Percentiles rank a stretch among this genome's conserved stretches.
Conservation (phyloP, 92 coral and sea anemone species). For the Siderastrea radians region DNA sequence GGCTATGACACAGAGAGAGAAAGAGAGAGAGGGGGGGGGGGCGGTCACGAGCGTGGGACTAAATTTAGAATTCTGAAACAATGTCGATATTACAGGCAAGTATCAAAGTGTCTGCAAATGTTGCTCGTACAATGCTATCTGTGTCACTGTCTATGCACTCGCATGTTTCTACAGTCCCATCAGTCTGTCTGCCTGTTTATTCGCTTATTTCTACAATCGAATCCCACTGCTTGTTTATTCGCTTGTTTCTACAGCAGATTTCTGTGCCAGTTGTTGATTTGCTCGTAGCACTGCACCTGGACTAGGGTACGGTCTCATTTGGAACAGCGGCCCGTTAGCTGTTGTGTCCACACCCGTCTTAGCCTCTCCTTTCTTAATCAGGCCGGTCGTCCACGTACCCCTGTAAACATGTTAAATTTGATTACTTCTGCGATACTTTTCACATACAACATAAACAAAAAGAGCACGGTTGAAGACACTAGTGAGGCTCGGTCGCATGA, state of each 20-base stretch:
- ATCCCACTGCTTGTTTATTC: neutral
- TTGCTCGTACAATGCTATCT: no score
- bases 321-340: slow-evolving; percentile 98
- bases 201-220: neutral
- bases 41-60: neutral
- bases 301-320: slow-evolving; percentile 98
- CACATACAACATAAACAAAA: neutral
- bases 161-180: neutral
- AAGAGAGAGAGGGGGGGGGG: no score
- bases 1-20: no score
- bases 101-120: no score
- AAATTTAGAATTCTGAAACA: no score
- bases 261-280: slow-evolving; percentile 80
- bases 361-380: slow-evolving; percentile 90
- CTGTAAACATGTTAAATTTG: slow-evolving; percentile 48
- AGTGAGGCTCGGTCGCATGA: no score
- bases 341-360: slow-evolving; percentile 98
- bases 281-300: slow-evolving; percentile 94
- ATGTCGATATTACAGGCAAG: no score
- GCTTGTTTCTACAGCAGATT: slow-evolving; percentile 3
- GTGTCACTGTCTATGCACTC: no score
- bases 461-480: no score
- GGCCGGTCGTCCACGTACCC: slow-evolving; percentile 94
- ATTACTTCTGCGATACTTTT: no score
- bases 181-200: neutral